phyloP scores from a whole-genome alignment of 2,888 invertebrate genomes.

The Drosophila barbarae region DNA sequence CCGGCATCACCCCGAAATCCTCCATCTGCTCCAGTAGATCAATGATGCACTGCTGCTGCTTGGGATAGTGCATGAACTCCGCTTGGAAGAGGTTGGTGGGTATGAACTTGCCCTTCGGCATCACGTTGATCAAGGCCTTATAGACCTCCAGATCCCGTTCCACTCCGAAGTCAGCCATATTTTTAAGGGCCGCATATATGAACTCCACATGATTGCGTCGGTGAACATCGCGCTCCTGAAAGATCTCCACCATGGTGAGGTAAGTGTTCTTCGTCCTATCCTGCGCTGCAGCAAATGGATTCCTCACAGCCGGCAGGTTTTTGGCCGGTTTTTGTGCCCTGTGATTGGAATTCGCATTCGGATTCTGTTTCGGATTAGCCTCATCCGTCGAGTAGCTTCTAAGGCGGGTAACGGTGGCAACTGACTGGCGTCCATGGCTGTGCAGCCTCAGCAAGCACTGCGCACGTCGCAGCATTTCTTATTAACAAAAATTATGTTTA shows the following conservation, averaged over 20 bases:
- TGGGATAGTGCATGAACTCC: slow-evolving; percentile 95
- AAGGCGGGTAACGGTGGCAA: slow-evolving; percentile 18
- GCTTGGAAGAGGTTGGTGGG: slow-evolving; percentile 90
- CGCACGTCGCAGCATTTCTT: slow-evolving; percentile 59
- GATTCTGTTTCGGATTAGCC: slow-evolving; percentile 20
- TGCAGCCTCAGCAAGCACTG: slow-evolving; percentile 50
- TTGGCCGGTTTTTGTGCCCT: slow-evolving; percentile 26
- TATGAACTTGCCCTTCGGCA: slow-evolving; percentile 94
- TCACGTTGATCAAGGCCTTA: slow-evolving; percentile 89
- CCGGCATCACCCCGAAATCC: slow-evolving; percentile 94
- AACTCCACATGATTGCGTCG: slow-evolving; percentile 95
- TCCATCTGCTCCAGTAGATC: slow-evolving; percentile 96
- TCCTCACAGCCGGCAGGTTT: slow-evolving; percentile 69
- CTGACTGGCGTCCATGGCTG: slow-evolving; percentile 29
- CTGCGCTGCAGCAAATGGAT: slow-evolving; percentile 71
- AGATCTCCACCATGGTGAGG: slow-evolving; percentile 87
- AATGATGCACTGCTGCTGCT: slow-evolving; percentile 96
- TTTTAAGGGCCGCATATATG: slow-evolving; percentile 91
- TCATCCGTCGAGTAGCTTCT: slow-evolving; percentile 44
- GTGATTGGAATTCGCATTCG: slow-evolving; percentile 7
- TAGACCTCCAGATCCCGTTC: slow-evolving; percentile 92
- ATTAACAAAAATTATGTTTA: slow-evolving; percentile 44
- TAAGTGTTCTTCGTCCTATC: slow-evolving; percentile 83
- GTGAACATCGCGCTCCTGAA: slow-evolving; percentile 84
- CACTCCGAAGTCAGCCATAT: slow-evolving; percentile 94